A percentile compares a stretch with the other conserved stretches of the same genome.
Evolutionary conservation across 1,140 invertebrate species (phyloP).

Genomic region (Bombus cullumanus): DNA sequence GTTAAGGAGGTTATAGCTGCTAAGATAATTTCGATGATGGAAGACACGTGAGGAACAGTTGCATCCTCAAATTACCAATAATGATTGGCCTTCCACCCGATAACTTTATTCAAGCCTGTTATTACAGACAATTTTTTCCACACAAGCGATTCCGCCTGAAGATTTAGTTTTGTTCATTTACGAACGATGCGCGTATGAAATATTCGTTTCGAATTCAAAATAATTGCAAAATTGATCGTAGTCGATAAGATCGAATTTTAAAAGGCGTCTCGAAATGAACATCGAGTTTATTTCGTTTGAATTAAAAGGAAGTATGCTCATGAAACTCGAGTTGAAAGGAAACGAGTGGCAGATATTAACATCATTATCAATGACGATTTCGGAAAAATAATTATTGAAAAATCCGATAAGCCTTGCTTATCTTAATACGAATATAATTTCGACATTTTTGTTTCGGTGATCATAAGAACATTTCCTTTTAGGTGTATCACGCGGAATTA

Average conservation of each 20-base stretch:
- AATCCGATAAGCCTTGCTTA: background rate
- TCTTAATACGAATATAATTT: background rate
- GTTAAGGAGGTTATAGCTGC: background rate
- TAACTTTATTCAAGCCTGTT: conserved; percentile 19
- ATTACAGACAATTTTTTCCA: conserved; percentile 17
- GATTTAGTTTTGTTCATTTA: background rate
- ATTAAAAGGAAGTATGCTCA: too few relatives aligned
- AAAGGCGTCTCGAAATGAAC: background rate
- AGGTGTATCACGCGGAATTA: background rate
- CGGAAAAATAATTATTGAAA: background rate
- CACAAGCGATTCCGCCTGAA: background rate
- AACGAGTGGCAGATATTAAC: too few relatives aligned
- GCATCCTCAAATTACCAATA: conserved; percentile 5
- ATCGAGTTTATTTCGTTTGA: background rate
- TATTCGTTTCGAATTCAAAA: background rate
- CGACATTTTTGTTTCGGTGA: background rate
- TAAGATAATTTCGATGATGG: background rate
- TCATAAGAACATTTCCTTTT: background rate
- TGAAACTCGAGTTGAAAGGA: too few relatives aligned
- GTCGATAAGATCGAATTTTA: background rate
- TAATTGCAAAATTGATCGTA: background rate
- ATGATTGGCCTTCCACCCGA: conserved; percentile 11
- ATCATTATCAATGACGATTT: too few relatives aligned
- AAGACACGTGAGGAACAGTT: background rate
- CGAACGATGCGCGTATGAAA: background rate